A percentile compares a stretch with the other conserved stretches of the same genome.
Evolutionary conservation across 30 jellyfish, hydroid and myxozoan genomes (phyloP).

Genomic region (Aurelia sp.): DNA sequence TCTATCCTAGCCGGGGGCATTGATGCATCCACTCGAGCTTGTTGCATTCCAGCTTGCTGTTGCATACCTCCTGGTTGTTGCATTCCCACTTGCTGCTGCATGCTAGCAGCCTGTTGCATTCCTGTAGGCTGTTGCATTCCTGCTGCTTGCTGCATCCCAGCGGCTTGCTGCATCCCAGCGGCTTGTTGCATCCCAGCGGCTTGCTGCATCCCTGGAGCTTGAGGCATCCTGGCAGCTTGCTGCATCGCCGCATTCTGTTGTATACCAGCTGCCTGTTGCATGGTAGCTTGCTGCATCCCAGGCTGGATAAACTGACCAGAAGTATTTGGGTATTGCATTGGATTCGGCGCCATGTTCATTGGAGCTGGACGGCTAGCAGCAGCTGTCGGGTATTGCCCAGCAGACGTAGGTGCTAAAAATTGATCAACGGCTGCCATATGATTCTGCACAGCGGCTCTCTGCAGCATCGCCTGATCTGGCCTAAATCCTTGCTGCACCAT

Average conservation of each 20-base stretch:
- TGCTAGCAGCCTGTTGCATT: background rate
- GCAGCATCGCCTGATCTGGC: constrained; percentile 61
- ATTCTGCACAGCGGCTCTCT: constrained; percentile 58
- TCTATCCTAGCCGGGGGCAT: constrained; percentile 37
- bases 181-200: background rate
- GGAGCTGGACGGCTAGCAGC: constrained; percentile 49
- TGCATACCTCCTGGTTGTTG: background rate
- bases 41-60: background rate
- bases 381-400: constrained; percentile 32
- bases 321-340: constrained; percentile 58
- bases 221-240: background rate
- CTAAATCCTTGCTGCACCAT: constrained; percentile 56
- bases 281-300: constrained; percentile 53
- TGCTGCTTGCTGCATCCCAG: constrained; percentile 21
- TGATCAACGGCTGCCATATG: constrained; percentile 61
- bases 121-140: constrained; percentile 5
- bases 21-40: constrained; percentile 36
- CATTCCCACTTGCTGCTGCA: constrained; percentile 4
- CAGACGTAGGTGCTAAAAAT: constrained; percentile 38
- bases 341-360: constrained; percentile 45
- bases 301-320: constrained; percentile 55
- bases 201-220: constrained; percentile 40
- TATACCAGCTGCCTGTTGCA: constrained; percentile 32
- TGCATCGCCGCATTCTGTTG: constrained; percentile 30
- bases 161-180: background rate